Percentiles rank a stretch among this genome's conserved stretches.
Conservation (phyloP, 2,888 invertebrate species). For the Tillus elongatus region DNA sequence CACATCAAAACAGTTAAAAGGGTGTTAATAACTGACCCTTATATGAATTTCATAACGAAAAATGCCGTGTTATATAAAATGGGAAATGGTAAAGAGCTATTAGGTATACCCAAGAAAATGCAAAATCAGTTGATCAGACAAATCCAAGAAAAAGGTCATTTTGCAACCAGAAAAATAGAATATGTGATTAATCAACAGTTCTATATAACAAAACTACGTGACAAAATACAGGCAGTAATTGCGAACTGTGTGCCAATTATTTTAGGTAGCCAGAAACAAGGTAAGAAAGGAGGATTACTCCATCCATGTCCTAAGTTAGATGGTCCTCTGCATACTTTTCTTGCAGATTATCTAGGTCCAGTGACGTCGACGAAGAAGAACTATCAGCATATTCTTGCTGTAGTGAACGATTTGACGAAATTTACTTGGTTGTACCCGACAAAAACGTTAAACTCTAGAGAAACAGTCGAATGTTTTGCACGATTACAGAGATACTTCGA, state of each 20-base stretch:
- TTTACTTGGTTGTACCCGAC: too few species aligned
- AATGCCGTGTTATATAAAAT: slow-evolving; percentile 14
- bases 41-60: slow-evolving; percentile 18
- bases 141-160: slow-evolving; percentile 20
- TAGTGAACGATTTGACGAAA: too few species aligned
- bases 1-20: slow-evolving; percentile 17
- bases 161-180: slow-evolving; percentile 18
- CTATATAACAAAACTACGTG: too few species aligned
- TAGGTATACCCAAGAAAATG: slow-evolving; percentile 19
- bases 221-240: too few species aligned
- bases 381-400: slow-evolving; percentile 30
- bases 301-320: too few species aligned
- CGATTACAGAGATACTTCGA: slow-evolving; percentile 31
- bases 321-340: too few species aligned
- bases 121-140: slow-evolving; percentile 16
- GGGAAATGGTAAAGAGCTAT: slow-evolving; percentile 12
- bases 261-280: too few species aligned
- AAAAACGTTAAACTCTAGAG: too few species aligned
- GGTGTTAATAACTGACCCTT: slow-evolving; percentile 11
- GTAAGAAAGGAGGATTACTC: slow-evolving; percentile 24
- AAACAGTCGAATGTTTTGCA: too few species aligned
- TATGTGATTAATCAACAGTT: slow-evolving; percentile 19
- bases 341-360: too few species aligned
- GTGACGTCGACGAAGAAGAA: slow-evolving; percentile 25
- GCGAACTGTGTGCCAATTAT: too few species aligned